Evolutionary conservation across 2,888 invertebrate genomes (phyloP), one percentile per base, ranked within the genome.

Genomic region (Mythimna impura): DNA sequence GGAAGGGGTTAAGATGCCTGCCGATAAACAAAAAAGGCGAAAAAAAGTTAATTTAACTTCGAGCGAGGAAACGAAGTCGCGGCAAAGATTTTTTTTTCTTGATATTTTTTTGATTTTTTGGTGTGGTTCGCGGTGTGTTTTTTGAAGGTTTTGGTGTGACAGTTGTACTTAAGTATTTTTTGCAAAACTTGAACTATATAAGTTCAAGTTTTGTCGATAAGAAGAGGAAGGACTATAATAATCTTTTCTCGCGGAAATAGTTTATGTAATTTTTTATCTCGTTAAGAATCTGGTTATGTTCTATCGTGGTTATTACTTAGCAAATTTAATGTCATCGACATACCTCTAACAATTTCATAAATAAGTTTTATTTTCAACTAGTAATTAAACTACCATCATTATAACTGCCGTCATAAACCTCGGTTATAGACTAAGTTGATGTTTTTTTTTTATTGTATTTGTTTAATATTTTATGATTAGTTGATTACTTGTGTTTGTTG

Each of bases 1-100:
- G 85, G 87, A 87, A 93, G 93, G 94, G 94, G 94, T 95, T 94
- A 93, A 94, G 94, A 95, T 94, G 92, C 90, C 90, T 89, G 93
- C 91, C 93, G 95, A 95, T 95, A 95, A 94, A 94, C 93, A 94
- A 94, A 92, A 89, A 90, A 84, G 85, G 84, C 85, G 88, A 89
- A 90, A 94, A 93, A 95, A 95, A 94, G 93, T 94, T 94, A 94
- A 95, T 94, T 96, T 94, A 95, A 95, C 93, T 95, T 94, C 91
- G 91, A 92, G 90, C 90, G 88, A 91, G 91, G 93, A 94, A 94
- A 94, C 93, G 93, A 94, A 94, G 89, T 87, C 90, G 91, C 86
- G 87, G 88, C 87, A 89, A 90, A 90, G 89, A 89, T 87, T 90
- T 89, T 89, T 67, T 88, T 83, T 20, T 47, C 91, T 88, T 88